A percentile compares a stretch with the other conserved stretches of the same genome.
Conservation (phyloP, 2,888 invertebrate species). For the Tetrapedia diversipes region DNA sequence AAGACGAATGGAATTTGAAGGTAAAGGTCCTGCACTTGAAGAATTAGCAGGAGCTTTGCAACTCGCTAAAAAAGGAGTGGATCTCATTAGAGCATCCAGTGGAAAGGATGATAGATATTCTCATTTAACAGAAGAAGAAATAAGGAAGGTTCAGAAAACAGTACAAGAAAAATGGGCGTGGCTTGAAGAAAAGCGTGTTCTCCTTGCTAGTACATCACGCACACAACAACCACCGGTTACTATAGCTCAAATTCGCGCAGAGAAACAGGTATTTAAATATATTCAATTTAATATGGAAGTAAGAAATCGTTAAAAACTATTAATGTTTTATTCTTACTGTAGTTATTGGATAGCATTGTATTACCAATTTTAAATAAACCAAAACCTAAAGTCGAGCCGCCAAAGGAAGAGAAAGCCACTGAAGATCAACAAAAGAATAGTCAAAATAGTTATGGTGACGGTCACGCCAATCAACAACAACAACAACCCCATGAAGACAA, state of each 20-base stretch:
- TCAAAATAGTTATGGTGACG: conserved; percentile 75
- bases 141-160: conserved; percentile 90
- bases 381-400: conserved; percentile 91
- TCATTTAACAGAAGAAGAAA: conserved; percentile 92
- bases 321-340: conserved; percentile 39
- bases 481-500: conserved; percentile 78
- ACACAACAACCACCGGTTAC: conserved; percentile 91
- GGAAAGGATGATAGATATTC: conserved; percentile 89
- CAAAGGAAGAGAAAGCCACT: conserved; percentile 84
- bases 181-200: conserved; percentile 90
- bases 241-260: conserved; percentile 90
- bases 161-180: conserved; percentile 86
- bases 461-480: conserved; percentile 71
- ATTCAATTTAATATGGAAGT: conserved; percentile 73
- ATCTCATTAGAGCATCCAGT: conserved; percentile 85
- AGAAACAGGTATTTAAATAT: conserved; percentile 88
- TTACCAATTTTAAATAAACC: conserved; percentile 93
- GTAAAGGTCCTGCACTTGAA: conserved; percentile 91
- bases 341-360: conserved; percentile 85
- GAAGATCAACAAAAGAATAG: conserved; percentile 77
- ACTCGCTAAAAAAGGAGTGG: conserved; percentile 91
- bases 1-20: conserved; percentile 91
- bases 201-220: conserved; percentile 87
- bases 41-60: conserved; percentile 91
- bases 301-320: background rate